Base-by-base conservation (phyloP, 2,888 invertebrate species). In the Hemithea aestivaria region DNA sequence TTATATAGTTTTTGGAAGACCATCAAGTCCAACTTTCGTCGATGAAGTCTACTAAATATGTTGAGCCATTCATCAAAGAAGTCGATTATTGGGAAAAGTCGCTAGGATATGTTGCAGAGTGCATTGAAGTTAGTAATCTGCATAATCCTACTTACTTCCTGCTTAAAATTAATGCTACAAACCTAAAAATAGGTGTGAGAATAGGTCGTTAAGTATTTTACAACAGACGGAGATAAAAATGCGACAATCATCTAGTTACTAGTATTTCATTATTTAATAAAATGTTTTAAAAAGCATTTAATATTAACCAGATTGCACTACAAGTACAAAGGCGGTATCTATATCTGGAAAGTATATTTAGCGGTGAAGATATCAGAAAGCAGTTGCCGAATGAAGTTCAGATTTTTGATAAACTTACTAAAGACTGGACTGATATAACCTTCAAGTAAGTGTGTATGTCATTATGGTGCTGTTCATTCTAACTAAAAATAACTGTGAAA, bases 41-140 rank as follows among this genome's bases (percentile, higher is more conserved):
- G 0, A 96, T 96, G 94, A 96, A 96, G 72, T 92, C 95, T 0
- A 96, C 96, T 0, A 90, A 92, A 62, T 94, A 93, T 75, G 95
- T 96, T 0, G 94, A 95, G 64, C 95, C 96, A 0, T 97, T 97
- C 68, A 91, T 92, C 25, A 90, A 90, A 62, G 91, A 93, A 66
- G 95, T 96, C 0, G 94, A 96, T 63, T 91, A 91, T 64, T 96
- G 96, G 96, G 96, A 96, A 73, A 91, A 93, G 56, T 91, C 93
- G 0, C 79, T 97, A 39, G 94, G 95, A 1, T 92, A 92, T 45
- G 91, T 96, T 6, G 90, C 92, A 42, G 96, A 96, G 74, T 92
- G 93, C 32, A 87, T 96, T 26, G 96, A 96, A 80, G 89, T 91
- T 62, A 45, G 49, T 10, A 4, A 7, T 32, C 9, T n/a, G n/a